Percentiles rank a stretch among this genome's conserved stretches.
Evolutionary conservation across 2,113 vertebrate species (phyloP).

Genomic region (Ictalurus punctatus): DNA sequence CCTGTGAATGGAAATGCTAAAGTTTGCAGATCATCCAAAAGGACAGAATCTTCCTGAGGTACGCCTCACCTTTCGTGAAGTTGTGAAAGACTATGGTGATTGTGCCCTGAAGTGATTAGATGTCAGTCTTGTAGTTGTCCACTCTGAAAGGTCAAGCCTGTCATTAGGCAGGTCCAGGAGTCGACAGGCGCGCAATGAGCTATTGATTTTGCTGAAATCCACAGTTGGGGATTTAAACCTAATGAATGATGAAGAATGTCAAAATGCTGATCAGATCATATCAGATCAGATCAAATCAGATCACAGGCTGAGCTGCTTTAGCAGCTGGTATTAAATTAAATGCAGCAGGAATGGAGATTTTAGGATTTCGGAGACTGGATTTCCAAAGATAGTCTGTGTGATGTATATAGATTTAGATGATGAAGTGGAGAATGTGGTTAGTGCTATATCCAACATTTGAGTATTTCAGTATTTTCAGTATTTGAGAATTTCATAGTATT

Average conservation of each 20-base stretch:
- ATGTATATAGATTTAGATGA: not conserved
- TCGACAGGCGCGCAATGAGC: conserved; percentile 47
- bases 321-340: conserved; percentile 1
- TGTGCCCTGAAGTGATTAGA: conserved; percentile 49
- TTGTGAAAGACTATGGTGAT: conserved; percentile 22
- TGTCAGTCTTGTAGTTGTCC: conserved; percentile 51
- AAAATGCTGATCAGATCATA: conserved; percentile 40
- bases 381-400: not conserved
- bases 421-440: not conserved
- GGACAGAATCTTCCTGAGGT: conserved; percentile 14
- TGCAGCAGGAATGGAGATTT: conserved; percentile 1
- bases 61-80: conserved; percentile 1
- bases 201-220: conserved; percentile 54
- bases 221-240: conserved; percentile 47
- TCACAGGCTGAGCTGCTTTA: conserved; percentile 10
- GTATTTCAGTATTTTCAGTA: no score
- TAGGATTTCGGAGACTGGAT: not conserved
- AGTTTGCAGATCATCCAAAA: conserved; percentile 4
- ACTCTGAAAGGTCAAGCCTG: conserved; percentile 57
- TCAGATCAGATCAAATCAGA: conserved; percentile 26
- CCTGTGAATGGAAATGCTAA: conserved; percentile 38
- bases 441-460: not conserved
- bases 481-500: not conserved
- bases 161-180: conserved; percentile 49
- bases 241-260: conserved; percentile 52